Base-by-base conservation (phyloP, 2,113 vertebrate genomes). In the Mus pahari region DNA sequence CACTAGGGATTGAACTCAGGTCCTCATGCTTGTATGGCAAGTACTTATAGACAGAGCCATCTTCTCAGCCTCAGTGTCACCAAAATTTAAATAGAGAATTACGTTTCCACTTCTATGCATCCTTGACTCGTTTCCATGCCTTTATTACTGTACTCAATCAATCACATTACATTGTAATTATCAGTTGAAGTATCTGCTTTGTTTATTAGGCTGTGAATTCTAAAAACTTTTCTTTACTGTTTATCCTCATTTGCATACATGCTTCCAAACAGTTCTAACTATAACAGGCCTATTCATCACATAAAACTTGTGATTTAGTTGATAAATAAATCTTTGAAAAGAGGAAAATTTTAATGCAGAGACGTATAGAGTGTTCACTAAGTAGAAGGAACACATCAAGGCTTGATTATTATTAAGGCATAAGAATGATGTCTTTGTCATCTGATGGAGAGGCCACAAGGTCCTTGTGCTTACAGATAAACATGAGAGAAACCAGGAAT, bases 371-470 rank as follows among this genome's bases (percentile, higher is more conserved):
- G 39, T 73, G 11, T 31, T 93, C 8, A 75, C 36, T 31, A 89
- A 66, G 31, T 19, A 89, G 39, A 95, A 86, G 86, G 39, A 87
- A 39, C 1, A 36, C 24, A 95, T 3, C 13, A 89, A 95, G n/a
- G 22, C n/a, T 86, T 70, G 83, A 45, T 96, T 82, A 73, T 62
- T 94, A 92, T 94, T 20, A 92, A 39, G 64, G 36, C 6, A 53
- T 68, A 31, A 45, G 75, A 92, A 55, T 84, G 66, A 78, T 84
- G 22, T 62, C 7, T 4, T 24, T 74, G 60, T 62, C 22, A 24
- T 62, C 55, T 60, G n/a, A 55, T 26, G 22, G 1, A 60, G n/a
- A 60, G 36, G 11, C 3, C 19, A 39, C 0, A 3, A 58, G 53
- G 20, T n/a, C 79, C 55, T 28, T 9, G 22, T 60, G n/a, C 79